These are phyloP conservation scores for Sarcophaga carnaria DNA, from an alignment of 2,888 invertebrate genomes.

Conservation along the genomic window DNA sequence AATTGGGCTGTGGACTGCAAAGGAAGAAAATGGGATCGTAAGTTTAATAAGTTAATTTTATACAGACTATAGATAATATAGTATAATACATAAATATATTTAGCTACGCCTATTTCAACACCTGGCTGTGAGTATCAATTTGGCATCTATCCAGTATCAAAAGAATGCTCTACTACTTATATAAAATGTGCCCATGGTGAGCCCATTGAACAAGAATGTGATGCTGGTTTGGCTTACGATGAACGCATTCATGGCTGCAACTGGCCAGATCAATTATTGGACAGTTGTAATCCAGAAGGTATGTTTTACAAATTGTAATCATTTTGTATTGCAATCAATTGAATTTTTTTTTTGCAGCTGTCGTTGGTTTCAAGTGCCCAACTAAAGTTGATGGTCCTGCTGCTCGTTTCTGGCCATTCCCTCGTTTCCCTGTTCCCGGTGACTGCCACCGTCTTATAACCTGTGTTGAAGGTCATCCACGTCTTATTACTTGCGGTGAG, in stretches of 20 bases:
- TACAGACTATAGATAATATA: no score
- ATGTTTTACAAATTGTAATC: conserved; percentile 58
- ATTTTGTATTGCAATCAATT: neutral
- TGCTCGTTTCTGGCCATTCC: conserved; percentile 96
- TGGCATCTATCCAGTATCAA: conserved; percentile 92
- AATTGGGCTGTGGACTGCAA: conserved; percentile 96
- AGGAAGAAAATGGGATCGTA: conserved; percentile 90
- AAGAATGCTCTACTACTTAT: conserved; percentile 92
- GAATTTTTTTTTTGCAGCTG: conserved; percentile 83
- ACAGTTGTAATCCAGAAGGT: conserved; percentile 95
- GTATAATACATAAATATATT: conserved; percentile 59
- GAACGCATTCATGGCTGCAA: conserved; percentile 94
- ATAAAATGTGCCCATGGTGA: conserved; percentile 93
- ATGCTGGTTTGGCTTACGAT: conserved; percentile 94
- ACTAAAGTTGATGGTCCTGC: conserved; percentile 91
- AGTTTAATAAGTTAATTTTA: conserved; percentile 77
- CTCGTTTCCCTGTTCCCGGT: conserved; percentile 93
- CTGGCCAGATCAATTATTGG: conserved; percentile 95
- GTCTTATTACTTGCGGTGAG: conserved; percentile 93
- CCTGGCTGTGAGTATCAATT: conserved; percentile 94
- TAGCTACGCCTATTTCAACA: conserved; percentile 90
- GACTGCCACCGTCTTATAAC: conserved; percentile 94
- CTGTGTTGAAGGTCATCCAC: conserved; percentile 94
- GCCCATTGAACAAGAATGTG: conserved; percentile 91
- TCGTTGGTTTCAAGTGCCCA: conserved; percentile 96